Base-by-base conservation (phyloP, 2,797 vertebrate species). In the Xenops minutus region DNA sequence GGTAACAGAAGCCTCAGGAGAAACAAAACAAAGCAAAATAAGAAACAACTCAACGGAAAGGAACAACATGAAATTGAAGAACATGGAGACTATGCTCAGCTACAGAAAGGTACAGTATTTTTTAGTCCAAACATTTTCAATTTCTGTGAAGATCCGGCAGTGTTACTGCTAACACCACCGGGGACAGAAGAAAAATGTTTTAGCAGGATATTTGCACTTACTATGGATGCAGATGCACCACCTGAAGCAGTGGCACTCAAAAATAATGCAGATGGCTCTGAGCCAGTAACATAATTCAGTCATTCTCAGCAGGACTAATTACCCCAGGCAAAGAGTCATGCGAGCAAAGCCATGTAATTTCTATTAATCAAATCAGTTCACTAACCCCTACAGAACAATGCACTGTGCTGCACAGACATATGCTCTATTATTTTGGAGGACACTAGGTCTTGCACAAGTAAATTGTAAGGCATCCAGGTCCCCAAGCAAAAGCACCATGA, bases 231-330 rank as follows among this genome's bases (percentile, higher is more conserved):
- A 90, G 72, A 95, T 68, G 30, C 56, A 92, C 69, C 76, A 94
- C 69, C 73, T 92, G 83, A 92, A 95, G 73, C 69, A 84, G 79
- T 12, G 32, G 55, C 82, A 78, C 61, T 88, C 66, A 58, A 51
- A 86, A 90, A 77, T 56, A 91, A 89, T 24, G 63, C 73, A 88
- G 64, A 86, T 80, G 76, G 92, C 69, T 86, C 66, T 27, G 20
- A 85, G 89, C 69, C 88, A 93, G 69, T 75, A 84, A 78, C 24
- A 68, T 15, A 93, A 52, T 62, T 85, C 79, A 93, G 73, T 62
- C 76, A 68, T 58, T 78, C 92, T 91, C 89, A 96, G 88, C 85
- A 93, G 81, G 79, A 88, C 68, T 91, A 92, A 92, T 85, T 92
- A 96, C 58, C 55, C 29, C 66, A 86, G 75, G 89, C 73, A 64